A percentile compares a stretch with the other conserved stretches of the same genome.
Evolutionary conservation across 2,113 vertebrate species (phyloP).

Genomic region (Castor canadensis): DNA sequence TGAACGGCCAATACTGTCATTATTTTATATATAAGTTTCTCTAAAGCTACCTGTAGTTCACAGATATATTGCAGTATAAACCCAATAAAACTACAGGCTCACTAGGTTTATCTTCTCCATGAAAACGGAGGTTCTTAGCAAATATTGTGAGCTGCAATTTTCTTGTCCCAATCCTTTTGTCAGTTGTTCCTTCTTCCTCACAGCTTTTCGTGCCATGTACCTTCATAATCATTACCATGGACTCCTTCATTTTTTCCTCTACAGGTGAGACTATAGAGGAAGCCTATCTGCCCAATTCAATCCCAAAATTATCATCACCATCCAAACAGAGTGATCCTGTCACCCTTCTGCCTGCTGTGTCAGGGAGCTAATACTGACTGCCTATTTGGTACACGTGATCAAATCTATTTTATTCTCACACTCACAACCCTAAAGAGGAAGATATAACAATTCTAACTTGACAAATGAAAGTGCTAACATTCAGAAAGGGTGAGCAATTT

Average conservation of each 20-base stretch:
- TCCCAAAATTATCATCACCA: not conserved
- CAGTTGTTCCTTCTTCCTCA: not conserved
- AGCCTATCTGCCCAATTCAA: not conserved
- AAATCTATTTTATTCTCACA: not conserved
- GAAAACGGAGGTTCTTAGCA: not conserved
- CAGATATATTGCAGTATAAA: not conserved
- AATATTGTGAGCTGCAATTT: not conserved
- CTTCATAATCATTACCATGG: not conserved
- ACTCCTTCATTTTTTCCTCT: not conserved
- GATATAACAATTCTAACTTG: not conserved
- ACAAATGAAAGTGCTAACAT: not conserved
- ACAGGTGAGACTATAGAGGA: not conserved
- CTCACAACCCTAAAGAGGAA: not conserved
- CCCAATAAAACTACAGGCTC: no score
- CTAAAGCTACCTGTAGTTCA: not conserved
- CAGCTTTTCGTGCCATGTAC: not conserved
- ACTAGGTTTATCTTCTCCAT: not conserved
- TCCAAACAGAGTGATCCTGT: constrained; percentile 1
- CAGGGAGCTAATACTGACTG: not conserved
- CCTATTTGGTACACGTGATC: not conserved
- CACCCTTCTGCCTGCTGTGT: not conserved
- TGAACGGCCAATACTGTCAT: not conserved
- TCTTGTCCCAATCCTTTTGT: not conserved
- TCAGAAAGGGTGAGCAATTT: constrained; percentile 1
- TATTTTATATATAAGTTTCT: not conserved